Percentiles rank a stretch among this genome's conserved stretches.
These are phyloP conservation scores for Pollenia labialis DNA, from an alignment of 2,888 invertebrate species.

Conservation along the genomic window DNA sequence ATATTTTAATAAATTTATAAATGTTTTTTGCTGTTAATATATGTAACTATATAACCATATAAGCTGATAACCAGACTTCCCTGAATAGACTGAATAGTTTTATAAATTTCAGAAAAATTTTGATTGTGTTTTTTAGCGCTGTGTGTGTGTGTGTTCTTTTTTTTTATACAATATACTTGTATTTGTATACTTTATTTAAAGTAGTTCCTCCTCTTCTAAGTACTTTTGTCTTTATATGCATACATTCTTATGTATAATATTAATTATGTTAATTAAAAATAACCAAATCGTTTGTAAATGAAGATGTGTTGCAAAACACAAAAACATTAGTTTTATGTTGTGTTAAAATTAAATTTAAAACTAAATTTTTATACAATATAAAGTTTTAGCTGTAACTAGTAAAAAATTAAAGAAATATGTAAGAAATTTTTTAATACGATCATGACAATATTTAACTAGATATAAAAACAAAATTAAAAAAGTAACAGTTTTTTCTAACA, in stretches of 20 bases:
- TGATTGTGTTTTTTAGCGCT: slow-evolving; percentile 32
- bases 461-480: slow-evolving; percentile 9
- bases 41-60: no score
- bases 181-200: slow-evolving; percentile 27
- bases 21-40: no score
- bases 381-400: slow-evolving; percentile 47
- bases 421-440: slow-evolving; percentile 7
- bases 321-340: slow-evolving; percentile 18
- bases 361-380: slow-evolving; percentile 50
- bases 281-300: slow-evolving; percentile 66
- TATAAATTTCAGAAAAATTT: background rate
- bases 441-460: slow-evolving; percentile 62
- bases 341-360: slow-evolving; percentile 9
- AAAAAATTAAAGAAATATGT: background rate
- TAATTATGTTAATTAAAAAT: slow-evolving; percentile 64
- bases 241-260: slow-evolving; percentile 4
- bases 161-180: background rate
- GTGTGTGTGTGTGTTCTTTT: slow-evolving; percentile 42
- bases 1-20: no score
- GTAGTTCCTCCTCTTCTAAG: background rate
- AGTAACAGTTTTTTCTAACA: slow-evolving; percentile 6
- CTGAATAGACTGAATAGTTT: background rate
- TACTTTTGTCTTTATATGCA: slow-evolving; percentile 4
- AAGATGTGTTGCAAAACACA: slow-evolving; percentile 35
- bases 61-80: no score